Evolutionary conservation across 2,888 invertebrate species (phyloP).

Genomic region (Yponomeuta cagnagella): DNA sequence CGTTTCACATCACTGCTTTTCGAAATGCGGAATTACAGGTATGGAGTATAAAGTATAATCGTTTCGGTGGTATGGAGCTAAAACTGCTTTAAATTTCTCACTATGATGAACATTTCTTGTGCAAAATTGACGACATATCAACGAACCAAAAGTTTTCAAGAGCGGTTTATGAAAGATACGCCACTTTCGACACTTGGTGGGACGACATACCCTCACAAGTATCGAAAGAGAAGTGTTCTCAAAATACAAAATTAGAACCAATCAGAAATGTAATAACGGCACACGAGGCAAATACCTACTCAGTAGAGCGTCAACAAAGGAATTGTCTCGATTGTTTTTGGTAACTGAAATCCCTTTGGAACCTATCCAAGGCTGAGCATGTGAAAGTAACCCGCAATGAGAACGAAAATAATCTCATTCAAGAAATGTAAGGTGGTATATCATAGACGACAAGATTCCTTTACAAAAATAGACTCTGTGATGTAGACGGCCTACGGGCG

Average conservation of each 20-base stretch:
- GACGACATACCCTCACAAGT: no score
- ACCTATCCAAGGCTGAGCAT: conserved; percentile 46
- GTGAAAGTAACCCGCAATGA: conserved; percentile 54
- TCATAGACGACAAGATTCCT: conserved; percentile 35
- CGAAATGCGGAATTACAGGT: no score
- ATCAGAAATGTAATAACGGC: background rate
- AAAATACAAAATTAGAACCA: background rate
- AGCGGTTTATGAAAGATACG: no score
- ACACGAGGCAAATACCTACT: background rate
- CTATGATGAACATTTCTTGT: no score
- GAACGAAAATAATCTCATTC: conserved; percentile 66
- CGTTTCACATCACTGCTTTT: no score
- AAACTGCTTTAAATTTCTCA: no score
- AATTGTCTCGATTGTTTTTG: conserved; percentile 22
- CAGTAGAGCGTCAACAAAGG: conserved; percentile 4
- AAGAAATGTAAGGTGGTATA: conserved; percentile 50
- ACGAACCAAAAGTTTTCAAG: no score
- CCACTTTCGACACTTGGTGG: no score
- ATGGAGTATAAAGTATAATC: no score
- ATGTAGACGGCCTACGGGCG: background rate
- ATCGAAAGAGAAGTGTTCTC: no score
- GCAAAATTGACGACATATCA: no score
- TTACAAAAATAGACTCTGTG: background rate
- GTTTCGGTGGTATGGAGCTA: no score
- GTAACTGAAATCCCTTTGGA: conserved; percentile 55